These are phyloP conservation scores for Trichogramma dendrolimi DNA, from an alignment of 2,888 invertebrate genomes.

Conservation along the genomic window DNA sequence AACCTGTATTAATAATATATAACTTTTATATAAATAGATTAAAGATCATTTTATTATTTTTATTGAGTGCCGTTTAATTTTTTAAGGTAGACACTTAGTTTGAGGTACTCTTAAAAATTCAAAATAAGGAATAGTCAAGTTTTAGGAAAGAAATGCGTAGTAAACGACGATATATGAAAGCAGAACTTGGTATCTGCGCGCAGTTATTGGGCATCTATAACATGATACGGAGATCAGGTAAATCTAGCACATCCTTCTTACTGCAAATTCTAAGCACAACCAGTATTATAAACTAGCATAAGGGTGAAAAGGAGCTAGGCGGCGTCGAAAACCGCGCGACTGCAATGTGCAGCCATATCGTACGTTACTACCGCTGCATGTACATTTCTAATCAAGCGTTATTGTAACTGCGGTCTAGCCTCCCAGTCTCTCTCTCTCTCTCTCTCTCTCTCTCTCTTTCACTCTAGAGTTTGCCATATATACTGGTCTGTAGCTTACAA, in stretches of 20 bases:
- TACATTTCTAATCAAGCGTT: constrained; percentile 55
- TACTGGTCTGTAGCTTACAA: too few species aligned
- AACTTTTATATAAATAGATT: too few species aligned
- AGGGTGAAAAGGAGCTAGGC: constrained; percentile 48
- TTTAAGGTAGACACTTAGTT: too few species aligned
- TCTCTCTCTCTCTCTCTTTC: constrained; percentile 10
- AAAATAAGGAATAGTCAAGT: too few species aligned
- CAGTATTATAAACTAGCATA: constrained; percentile 36
- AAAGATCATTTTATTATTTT: too few species aligned
- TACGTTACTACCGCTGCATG: constrained; percentile 43
- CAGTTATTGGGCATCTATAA: too few species aligned
- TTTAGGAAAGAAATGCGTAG: too few species aligned
- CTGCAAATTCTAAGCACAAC: constrained; percentile 49
- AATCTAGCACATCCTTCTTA: constrained; percentile 43
- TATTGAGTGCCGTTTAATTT: too few species aligned
- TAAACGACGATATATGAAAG: too few species aligned
- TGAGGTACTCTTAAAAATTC: too few species aligned
- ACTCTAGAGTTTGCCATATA: constrained; percentile 3
- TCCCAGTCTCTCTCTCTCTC: constrained; percentile 39
- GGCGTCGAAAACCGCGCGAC: constrained; percentile 18
- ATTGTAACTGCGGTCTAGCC: constrained; percentile 54
- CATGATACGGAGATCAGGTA: background rate
- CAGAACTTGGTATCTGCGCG: too few species aligned
- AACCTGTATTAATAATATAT: too few species aligned
- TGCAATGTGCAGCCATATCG: constrained; percentile 35